A percentile compares a stretch with the other conserved stretches of the same genome.
phyloP scores from a whole-genome alignment of 2,888 invertebrate species.

The Masnerella sp. region DNA sequence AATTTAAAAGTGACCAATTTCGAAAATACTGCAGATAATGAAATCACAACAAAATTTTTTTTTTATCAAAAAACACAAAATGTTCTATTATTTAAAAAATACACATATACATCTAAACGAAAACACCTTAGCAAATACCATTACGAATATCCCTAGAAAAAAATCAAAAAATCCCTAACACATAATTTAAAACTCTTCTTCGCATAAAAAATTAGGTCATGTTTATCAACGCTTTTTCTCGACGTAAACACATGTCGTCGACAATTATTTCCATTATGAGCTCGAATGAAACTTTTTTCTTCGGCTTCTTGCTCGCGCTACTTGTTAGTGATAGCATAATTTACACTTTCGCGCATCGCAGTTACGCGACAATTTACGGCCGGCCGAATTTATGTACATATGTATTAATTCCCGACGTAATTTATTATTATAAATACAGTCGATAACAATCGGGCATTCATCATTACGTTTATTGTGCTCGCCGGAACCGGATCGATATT shows the following conservation, averaged over 20 bases:
- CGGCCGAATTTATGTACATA: slow-evolving; percentile 17
- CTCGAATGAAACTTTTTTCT: slow-evolving; percentile 40
- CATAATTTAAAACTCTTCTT: no score
- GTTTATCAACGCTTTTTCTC: no score
- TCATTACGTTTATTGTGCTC: slow-evolving; percentile 28
- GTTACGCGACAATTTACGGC: slow-evolving; percentile 46
- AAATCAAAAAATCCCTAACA: no score
- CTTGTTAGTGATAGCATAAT: slow-evolving; percentile 51
- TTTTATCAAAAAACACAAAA: no score
- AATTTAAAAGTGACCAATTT: no score
- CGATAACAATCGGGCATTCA: slow-evolving; percentile 37
- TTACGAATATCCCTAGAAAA: no score
- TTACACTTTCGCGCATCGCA: slow-evolving; percentile 41
- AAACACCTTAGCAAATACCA: no score
- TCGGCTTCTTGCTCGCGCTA: slow-evolving; percentile 22
- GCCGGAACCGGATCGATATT: slow-evolving; percentile 7
- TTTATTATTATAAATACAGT: slow-evolving; percentile 46
- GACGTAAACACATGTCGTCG: slow-evolving; percentile 15
- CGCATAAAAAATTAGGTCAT: no score
- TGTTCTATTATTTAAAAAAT: no score
- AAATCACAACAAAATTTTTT: no score
- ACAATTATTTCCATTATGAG: slow-evolving; percentile 37
- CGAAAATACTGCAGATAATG: no score
- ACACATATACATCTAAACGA: no score
- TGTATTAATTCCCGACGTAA: slow-evolving; percentile 20